These are phyloP conservation scores for Nettapus auritus DNA, from an alignment of 2,113 vertebrate species.

Conservation along the genomic window DNA sequence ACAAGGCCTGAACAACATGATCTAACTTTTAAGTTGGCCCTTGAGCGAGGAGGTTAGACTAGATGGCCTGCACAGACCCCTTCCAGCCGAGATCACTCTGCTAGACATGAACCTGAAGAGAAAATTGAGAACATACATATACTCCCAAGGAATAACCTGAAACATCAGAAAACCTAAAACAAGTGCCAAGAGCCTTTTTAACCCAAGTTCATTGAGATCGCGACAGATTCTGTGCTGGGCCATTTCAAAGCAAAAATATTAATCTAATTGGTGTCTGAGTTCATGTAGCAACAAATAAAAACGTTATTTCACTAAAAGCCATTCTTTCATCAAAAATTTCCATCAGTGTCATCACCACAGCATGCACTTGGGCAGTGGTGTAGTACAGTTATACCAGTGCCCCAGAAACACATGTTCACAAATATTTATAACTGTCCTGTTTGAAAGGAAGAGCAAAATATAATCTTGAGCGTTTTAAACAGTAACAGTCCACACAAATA, in stretches of 20 bases:
- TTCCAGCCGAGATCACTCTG: not conserved
- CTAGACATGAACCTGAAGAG: not conserved
- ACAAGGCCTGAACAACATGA: not conserved
- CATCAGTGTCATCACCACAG: too few species aligned
- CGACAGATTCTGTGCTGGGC: not conserved
- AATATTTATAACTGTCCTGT: not conserved
- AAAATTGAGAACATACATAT: not conserved
- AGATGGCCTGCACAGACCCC: not conserved
- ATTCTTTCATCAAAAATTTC: not conserved
- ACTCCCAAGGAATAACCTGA: not conserved
- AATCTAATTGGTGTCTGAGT: not conserved
- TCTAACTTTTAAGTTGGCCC: not conserved
- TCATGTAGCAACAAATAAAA: not conserved
- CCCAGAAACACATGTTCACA: not conserved
- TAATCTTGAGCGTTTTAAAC: not conserved
- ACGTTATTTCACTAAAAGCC: not conserved
- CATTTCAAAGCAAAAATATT: not conserved
- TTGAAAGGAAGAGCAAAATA: not conserved
- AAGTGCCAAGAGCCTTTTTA: not conserved
- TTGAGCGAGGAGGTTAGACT: not conserved
- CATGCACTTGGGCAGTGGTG: not conserved
- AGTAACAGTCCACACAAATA: not conserved
- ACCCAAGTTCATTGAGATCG: not conserved
- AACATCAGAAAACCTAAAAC: not conserved
- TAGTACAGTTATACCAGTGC: not conserved